Conservation (phyloP, 2,113 vertebrate species). For the Eidolon helvum region DNA sequence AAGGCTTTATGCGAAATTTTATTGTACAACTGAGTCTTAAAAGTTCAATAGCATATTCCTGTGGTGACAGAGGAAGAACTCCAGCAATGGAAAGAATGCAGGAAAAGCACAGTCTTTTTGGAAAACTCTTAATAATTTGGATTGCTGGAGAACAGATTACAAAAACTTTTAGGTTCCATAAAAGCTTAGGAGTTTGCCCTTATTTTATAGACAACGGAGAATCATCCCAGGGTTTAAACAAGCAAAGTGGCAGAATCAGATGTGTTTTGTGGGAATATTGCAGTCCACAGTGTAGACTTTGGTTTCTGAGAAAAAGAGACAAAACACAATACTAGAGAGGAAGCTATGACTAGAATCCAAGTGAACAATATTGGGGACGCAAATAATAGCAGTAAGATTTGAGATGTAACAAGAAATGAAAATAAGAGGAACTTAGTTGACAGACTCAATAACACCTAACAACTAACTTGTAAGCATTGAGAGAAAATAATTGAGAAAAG, state of each 20-base stretch:
- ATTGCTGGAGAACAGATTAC: neutral
- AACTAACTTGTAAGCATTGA: neutral
- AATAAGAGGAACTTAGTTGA: neutral
- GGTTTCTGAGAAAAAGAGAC: neutral
- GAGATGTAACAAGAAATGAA: neutral
- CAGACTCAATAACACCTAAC: neutral
- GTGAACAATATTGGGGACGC: neutral
- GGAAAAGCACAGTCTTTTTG: accelerated
- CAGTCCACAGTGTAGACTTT: neutral
- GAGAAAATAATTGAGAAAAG: neutral
- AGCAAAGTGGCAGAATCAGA: neutral
- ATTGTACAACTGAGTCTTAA: neutral
- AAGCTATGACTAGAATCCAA: neutral
- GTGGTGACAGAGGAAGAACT: neutral
- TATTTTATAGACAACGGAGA: neutral
- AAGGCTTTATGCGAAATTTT: neutral
- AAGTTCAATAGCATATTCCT: neutral
- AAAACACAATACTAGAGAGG: neutral
- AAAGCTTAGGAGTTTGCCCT: neutral
- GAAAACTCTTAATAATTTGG: neutral
- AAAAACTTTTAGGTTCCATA: neutral
- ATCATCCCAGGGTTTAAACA: neutral
- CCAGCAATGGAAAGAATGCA: neutral
- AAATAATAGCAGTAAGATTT: neutral
- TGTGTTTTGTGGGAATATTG: neutral